Conservation (phyloP, 2,888 invertebrate species). For the Ceraclea dissimilis region DNA sequence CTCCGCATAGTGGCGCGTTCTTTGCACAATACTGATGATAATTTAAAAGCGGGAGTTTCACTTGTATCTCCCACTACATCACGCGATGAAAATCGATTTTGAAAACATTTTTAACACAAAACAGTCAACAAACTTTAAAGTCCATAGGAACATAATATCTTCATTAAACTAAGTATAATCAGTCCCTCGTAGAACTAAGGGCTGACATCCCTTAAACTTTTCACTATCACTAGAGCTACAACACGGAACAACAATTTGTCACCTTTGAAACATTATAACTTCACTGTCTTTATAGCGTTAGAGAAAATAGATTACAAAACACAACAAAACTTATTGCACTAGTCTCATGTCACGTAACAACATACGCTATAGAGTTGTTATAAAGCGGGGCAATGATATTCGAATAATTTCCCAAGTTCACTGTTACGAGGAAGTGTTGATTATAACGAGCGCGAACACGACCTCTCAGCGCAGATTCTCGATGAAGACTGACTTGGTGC, state of each 20-base stretch:
- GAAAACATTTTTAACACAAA: slow-evolving; percentile 7
- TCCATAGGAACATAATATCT: background rate
- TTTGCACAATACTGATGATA: background rate
- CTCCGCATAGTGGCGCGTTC: background rate
- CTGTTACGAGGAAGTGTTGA: slow-evolving; percentile 11
- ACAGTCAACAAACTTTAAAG: slow-evolving; percentile 3
- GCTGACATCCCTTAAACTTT: slow-evolving; percentile 5
- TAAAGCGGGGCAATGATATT: slow-evolving; percentile 6
- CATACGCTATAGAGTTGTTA: slow-evolving; percentile 1
- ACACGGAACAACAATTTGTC: slow-evolving; percentile 10
- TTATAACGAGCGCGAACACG: slow-evolving; percentile 7
- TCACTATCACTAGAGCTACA: slow-evolving; percentile 11
- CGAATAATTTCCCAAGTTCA: slow-evolving; percentile 15
- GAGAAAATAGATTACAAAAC: background rate
- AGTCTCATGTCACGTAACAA: slow-evolving; percentile 10
- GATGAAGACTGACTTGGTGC: slow-evolving; percentile 17
- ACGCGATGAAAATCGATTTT: slow-evolving; percentile 13
- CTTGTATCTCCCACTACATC: slow-evolving; percentile 9
- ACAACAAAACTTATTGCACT: slow-evolving; percentile 3
- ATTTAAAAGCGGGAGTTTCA: background rate
- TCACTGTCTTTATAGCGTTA: slow-evolving; percentile 5
- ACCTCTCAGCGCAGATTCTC: slow-evolving; percentile 7
- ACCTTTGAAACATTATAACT: slow-evolving; percentile 15
- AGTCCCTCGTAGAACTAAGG: background rate
- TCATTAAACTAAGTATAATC: background rate